Base-by-base conservation (phyloP, 2,888 invertebrate genomes). In the Lissocephala sabroskyi region DNA sequence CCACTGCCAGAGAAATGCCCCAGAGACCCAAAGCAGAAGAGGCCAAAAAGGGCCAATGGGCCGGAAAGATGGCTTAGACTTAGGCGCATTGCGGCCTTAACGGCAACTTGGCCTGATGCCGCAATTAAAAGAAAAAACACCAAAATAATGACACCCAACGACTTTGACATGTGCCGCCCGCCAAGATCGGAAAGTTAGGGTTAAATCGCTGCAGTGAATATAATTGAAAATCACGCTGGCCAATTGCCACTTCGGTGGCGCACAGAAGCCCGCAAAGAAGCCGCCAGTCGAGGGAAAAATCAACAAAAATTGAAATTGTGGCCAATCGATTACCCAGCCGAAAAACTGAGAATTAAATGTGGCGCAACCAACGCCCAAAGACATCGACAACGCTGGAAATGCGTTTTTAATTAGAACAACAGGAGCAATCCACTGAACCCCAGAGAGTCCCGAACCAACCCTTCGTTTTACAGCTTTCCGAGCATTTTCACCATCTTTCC, bases 271-370 rank as follows among this genome's bases (percentile, higher is more conserved):
- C 2, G 14, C 30, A 4, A 23, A 5, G 35, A 9, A 43, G 26
- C 10, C 28, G 36, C 41, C 16, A 48, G n/a, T n/a, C n/a, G n/a
- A n/a, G 28, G 32, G 64, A 63, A 70, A 70, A 77, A 60, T 59
- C 71, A 73, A 77, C 71, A 77, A 53, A 70, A 75, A 62, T 62
- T 52, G 65, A 71, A 75, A 73, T 77, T 70, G 71, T 73, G 45
- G 65, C 78, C 59, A 77, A 73, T 77, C 71, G 75, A 73, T 73
- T 73, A n/a, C 47, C 29, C 42, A 41, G 26, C 49, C 41, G 45
- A 37, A 52, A 49, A 39, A 18, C 39, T 33, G 10, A 35, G 35
- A 35, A 35, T 35, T 35, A 35, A 35, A 35, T 16, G 35, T 17
- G 16, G 17, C 35, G 35, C 35, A 16, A 14, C 35, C 14, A 41